Evolutionary conservation across 2,888 invertebrate genomes (phyloP), one percentile per base, ranked within the genome.

Genomic region (Cenopis cana): DNA sequence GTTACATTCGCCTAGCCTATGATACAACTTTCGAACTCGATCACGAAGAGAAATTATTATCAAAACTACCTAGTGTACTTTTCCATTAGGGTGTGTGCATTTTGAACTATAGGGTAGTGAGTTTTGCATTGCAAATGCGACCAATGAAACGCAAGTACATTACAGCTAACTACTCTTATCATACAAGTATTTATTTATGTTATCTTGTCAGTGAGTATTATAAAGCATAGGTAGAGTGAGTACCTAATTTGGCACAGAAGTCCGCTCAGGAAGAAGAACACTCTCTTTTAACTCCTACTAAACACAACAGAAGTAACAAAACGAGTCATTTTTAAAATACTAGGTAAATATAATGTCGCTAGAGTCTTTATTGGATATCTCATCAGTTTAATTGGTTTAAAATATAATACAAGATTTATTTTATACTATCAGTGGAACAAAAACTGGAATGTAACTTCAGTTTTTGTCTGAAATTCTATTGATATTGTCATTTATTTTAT

Each of bases 21-120:
- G 92, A 92, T 92, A 93, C 91, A 89, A 89, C 91, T 92, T 91
- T 90, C 86, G 86, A 92, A 90, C 89, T 91, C 89, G 90, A 92
- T 92, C 91, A 89, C 90, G 90, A 93, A 91, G 91, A 91, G 86
- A 93, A 93, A 93, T 90, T 87, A 92, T 92, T 92, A 91, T 90
- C 88, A 89, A 90, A 90, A 89, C 91, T 93, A 92, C 91, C 90
- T 92, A 93, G 90, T 88, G 87, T 91, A 89, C 83, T 83, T 88
- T 85, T 86, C 80, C 87, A 86, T 64, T 88, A 89, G 84, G 84
- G 84, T 87, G 82, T 87, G 93, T 92, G 93, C 92, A 89, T 85
- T 87, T 89, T 86, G 87, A 93, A 88, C 91, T 89, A 90, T 89
- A 89, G 83, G 86, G 84, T 89, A 88, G 88, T 90, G 89, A 88